Evolutionary conservation across 2,888 invertebrate species (phyloP).

Genomic region (Acanthosoma haemorrhoidale): DNA sequence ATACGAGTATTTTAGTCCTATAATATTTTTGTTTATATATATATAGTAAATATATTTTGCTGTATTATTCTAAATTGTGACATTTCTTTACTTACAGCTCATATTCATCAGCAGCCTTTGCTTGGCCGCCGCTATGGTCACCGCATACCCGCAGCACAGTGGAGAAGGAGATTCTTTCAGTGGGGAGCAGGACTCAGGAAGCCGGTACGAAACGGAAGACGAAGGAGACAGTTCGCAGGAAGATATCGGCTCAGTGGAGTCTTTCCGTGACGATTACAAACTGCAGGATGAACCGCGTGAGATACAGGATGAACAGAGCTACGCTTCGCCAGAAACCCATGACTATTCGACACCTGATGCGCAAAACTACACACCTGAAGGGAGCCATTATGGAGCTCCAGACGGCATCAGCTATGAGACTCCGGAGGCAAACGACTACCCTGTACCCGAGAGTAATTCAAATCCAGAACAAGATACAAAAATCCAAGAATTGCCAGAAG

Average conservation of each 20-base stretch:
- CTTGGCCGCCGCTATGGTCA: not conserved
- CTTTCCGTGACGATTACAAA: slow-evolving; percentile 2
- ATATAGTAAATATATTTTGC: too few relatives aligned
- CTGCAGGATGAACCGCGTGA: not conserved
- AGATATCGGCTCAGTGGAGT: not conserved
- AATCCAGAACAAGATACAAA: too few relatives aligned
- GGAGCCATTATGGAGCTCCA: not conserved
- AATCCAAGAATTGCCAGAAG: not conserved
- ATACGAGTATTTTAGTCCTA: too few relatives aligned
- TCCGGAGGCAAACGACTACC: not conserved
- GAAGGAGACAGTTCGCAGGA: not conserved
- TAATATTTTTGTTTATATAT: too few relatives aligned
- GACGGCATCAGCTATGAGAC: not conserved
- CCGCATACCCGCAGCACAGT: not conserved
- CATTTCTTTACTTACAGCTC: not conserved
- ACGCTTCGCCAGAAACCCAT: not conserved
- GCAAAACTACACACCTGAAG: not conserved
- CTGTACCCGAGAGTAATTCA: too few relatives aligned
- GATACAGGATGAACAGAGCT: not conserved
- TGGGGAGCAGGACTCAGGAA: not conserved
- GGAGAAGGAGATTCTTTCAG: not conserved
- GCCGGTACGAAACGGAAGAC: not conserved
- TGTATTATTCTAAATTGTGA: not conserved
- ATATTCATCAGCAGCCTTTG: not conserved
- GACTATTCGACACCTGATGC: not conserved